Base-by-base conservation (phyloP, 2,888 invertebrate species). In the Drosophila formosana region DNA sequence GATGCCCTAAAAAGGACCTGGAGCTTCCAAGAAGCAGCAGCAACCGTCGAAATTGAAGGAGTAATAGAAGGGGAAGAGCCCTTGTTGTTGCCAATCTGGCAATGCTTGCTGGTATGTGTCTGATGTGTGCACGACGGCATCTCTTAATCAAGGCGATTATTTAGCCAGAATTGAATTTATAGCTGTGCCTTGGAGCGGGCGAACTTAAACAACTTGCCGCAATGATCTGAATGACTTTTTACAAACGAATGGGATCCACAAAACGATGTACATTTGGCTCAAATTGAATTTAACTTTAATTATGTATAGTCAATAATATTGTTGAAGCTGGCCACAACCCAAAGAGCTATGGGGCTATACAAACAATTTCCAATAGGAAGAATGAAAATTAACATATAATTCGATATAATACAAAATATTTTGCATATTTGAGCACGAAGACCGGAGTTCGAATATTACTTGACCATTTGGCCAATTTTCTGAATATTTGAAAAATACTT, bases 71-170 rank as follows among this genome's bases (percentile, higher is more conserved):
- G n/a, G n/a, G 37, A 37, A 37, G 37, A 11, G n/a, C 73, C 77
- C 68, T 72, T 72, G 63, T 58, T 53, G 47, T 45, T 57, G 52
- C 50, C 49, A 51, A 8, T 69, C 30, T 41, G n/a, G 30, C 18
- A 30, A 28, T 18, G n/a, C 61, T 25, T 55, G 18, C 32, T n/a
- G 47, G 62, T 47, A 45, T 13, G 23, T 58, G 32, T 26, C 28
- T 28, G 50, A 25, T 34, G 49, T 47, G 51, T 39, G 66, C 51
- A 60, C 63, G 28, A 46, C 46, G 47, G 70, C 57, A 80, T 73
- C 77, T 77, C 77, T 80, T 79, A 79, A 79, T 79, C 80, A 77
- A 73, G 69, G 69, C 74, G 77, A 80, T 79, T 79, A 79, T 80
- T 79, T 79, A 63, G 80, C 45, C 65, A 53, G 72, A 50, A 77